Conservation (phyloP, 64 coral and sea anemone genomes). For the Montipora sp. region DNA sequence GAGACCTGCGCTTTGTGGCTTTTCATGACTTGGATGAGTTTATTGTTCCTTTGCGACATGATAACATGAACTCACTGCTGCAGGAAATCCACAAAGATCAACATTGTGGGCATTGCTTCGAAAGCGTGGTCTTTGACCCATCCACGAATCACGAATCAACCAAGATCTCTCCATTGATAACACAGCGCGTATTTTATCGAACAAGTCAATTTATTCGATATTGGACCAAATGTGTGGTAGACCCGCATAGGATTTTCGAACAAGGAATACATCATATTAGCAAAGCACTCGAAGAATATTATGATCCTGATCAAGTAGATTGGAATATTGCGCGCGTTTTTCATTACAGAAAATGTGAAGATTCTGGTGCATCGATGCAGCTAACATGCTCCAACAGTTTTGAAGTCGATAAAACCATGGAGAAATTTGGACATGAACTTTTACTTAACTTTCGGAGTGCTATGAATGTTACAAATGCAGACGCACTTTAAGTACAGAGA, state of each 20-base stretch:
- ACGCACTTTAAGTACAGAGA: neutral
- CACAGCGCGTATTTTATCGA: constrained; percentile 11
- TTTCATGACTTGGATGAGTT: constrained; percentile 75
- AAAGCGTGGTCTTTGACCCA: constrained; percentile 55
- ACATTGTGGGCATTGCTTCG: constrained; percentile 67
- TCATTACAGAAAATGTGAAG: constrained; percentile 34
- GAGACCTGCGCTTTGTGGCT: constrained; percentile 18
- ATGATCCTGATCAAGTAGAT: neutral
- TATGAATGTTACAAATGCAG: neutral
- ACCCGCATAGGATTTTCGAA: constrained; percentile 18
- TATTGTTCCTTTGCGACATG: constrained; percentile 54
- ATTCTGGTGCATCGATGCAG: neutral
- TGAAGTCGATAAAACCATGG: constrained; percentile 25
- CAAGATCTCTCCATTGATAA: neutral
- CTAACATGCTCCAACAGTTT: neutral
- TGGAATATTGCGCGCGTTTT: constrained; percentile 16
- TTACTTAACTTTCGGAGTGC: neutral
- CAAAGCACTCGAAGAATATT: constrained; percentile 30
- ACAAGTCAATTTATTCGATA: neutral
- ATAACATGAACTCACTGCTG: constrained; percentile 26
- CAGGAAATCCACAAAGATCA: constrained; percentile 18
- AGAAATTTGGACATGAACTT: constrained; percentile 8
- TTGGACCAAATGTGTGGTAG: constrained; percentile 10
- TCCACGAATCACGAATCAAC: neutral
- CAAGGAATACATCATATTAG: constrained; percentile 38